A percentile compares a stretch with the other conserved stretches of the same genome.
Evolutionary conservation across 2,113 vertebrate genomes (phyloP).

Genomic region (Aptenodytes patagonicus): DNA sequence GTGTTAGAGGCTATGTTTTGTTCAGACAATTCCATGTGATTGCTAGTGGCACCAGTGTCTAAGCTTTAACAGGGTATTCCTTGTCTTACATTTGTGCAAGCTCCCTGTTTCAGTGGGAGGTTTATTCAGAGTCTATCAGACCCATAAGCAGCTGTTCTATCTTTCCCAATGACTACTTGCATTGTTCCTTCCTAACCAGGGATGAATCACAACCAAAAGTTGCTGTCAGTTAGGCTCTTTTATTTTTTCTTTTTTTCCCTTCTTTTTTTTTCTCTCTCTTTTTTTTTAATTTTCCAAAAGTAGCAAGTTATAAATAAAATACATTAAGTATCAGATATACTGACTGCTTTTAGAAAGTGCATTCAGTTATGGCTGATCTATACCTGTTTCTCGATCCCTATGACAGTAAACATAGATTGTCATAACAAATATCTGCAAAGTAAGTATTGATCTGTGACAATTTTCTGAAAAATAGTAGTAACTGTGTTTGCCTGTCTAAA

Average conservation of each 20-base stretch:
- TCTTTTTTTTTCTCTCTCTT: accelerated
- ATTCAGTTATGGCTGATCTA: background rate
- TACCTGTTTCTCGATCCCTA: background rate
- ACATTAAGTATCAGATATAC: background rate
- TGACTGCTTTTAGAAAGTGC: background rate
- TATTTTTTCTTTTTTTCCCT: background rate
- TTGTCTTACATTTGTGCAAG: background rate
- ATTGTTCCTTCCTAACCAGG: background rate
- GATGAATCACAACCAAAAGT: background rate
- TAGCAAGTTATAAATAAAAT: background rate
- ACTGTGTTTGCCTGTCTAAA: background rate
- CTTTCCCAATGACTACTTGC: background rate
- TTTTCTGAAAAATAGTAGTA: background rate
- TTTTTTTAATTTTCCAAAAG: background rate
- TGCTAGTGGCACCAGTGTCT: background rate
- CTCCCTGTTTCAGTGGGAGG: background rate
- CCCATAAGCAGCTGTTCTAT: background rate
- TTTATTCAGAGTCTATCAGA: background rate
- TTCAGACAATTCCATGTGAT: background rate
- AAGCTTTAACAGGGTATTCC: background rate
- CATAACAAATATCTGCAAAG: background rate
- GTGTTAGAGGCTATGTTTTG: background rate
- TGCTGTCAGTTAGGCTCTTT: background rate
- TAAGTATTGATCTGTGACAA: background rate
- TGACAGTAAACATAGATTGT: background rate